phyloP scores from a whole-genome alignment of 2,888 invertebrate genomes.

The Drosophila histrio region DNA sequence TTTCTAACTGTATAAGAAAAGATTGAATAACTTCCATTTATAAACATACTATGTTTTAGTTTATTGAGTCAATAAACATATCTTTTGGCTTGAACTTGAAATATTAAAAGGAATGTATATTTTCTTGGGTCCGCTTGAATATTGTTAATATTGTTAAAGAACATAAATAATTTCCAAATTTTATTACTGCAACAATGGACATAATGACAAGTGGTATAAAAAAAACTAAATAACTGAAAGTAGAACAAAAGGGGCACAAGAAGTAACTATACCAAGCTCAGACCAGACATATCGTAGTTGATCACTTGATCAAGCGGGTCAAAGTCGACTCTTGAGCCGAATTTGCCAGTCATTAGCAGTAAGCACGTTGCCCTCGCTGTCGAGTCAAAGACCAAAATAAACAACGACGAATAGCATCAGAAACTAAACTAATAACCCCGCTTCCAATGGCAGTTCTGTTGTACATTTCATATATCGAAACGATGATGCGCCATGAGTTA shows the following conservation, averaged over 20 bases:
- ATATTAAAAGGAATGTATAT: neutral
- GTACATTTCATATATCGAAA: slow-evolving; percentile 4
- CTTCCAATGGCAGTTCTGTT: slow-evolving; percentile 8
- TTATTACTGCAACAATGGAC: neutral
- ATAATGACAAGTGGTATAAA: slow-evolving; percentile 37
- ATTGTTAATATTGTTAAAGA: neutral
- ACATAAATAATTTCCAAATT: slow-evolving; percentile 19
- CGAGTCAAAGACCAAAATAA: slow-evolving; percentile 41
- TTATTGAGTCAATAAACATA: neutral
- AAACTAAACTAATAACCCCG: slow-evolving; percentile 44
- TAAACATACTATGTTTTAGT: neutral
- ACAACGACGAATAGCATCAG: slow-evolving; percentile 9
- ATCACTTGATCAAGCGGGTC: slow-evolving; percentile 67
- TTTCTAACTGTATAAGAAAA: slow-evolving; percentile 1
- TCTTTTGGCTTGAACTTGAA: slow-evolving; percentile 32
- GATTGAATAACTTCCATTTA: slow-evolving; percentile 2
- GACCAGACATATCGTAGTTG: slow-evolving; percentile 51
- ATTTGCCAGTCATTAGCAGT: slow-evolving; percentile 67
- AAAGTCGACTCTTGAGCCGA: slow-evolving; percentile 67
- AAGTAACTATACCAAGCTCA: neutral
- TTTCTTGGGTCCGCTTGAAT: neutral
- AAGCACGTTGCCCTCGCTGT: slow-evolving; percentile 55
- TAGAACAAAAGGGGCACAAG: slow-evolving; percentile 54
- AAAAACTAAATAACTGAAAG: slow-evolving; percentile 38
- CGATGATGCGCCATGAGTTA: slow-evolving; percentile 23